Conservation (phyloP, 2,113 vertebrate genomes). For the Thalassoma bifasciatum region DNA sequence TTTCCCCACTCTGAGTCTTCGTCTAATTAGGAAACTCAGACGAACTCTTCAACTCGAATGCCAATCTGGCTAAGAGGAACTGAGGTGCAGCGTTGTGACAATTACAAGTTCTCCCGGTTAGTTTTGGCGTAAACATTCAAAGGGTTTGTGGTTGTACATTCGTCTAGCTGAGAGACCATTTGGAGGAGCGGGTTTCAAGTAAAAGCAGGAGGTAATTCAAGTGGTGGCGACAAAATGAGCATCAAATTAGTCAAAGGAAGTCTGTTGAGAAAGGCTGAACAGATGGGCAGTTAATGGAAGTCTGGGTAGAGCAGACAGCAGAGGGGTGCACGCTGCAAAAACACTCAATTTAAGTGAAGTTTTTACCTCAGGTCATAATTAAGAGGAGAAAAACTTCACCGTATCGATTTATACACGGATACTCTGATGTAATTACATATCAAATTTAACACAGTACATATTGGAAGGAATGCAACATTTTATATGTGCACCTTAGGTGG, state of each 20-base stretch:
- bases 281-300: conserved; percentile 69
- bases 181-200: conserved; percentile 30
- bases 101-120: conserved; percentile 17
- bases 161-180: conserved; percentile 11
- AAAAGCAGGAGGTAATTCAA: conserved; percentile 19
- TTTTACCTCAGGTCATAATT: neutral
- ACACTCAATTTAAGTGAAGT: neutral
- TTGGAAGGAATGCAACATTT: too few species aligned
- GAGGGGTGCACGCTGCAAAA: conserved; percentile 26
- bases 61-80: conserved; percentile 1
- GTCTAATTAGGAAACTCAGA: conserved; percentile 50
- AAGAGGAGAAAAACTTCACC: too few species aligned
- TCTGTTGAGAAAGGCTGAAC: conserved; percentile 62
- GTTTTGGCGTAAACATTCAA: conserved; percentile 34
- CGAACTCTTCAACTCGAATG: neutral
- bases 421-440: too few species aligned
- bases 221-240: conserved; percentile 45
- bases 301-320: conserved; percentile 33
- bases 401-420: too few species aligned
- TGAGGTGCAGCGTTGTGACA: neutral
- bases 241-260: conserved; percentile 59
- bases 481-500: too few species aligned
- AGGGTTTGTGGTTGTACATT: neutral
- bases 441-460: too few species aligned
- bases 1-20: conserved; percentile 23